phyloP scores from a whole-genome alignment of 2,888 invertebrate genomes.

The Ischnus inquisitorius region DNA sequence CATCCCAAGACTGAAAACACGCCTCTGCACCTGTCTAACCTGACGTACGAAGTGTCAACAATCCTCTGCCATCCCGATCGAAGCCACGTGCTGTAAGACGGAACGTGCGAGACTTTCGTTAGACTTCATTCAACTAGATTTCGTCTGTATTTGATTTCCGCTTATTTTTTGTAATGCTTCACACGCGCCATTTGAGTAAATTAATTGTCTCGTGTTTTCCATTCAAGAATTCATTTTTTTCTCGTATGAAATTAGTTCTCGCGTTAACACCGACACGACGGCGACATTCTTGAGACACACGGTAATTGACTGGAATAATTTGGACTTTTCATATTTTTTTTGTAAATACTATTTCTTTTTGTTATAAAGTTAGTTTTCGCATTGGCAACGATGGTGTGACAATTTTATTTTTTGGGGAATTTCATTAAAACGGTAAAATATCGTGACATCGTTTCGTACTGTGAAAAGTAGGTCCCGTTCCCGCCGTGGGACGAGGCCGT shows the following conservation, averaged over 20 bases:
- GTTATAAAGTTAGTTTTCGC: background rate
- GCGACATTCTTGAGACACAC: too few species aligned
- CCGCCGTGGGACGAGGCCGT: conserved; percentile 36
- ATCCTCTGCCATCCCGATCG: conserved; percentile 4
- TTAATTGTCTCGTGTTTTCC: background rate
- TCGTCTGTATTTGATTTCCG: background rate
- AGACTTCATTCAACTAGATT: background rate
- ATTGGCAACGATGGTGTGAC: background rate
- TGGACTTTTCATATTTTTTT: background rate
- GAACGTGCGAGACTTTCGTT: background rate
- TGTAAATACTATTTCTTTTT: background rate
- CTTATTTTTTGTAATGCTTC: background rate
- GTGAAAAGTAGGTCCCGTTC: conserved; percentile 56
- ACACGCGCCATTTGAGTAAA: background rate
- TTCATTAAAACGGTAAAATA: conserved; percentile 42
- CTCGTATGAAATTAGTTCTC: too few species aligned
- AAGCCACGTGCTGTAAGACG: conserved; percentile 12
- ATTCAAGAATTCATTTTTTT: too few species aligned
- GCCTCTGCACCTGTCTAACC: background rate
- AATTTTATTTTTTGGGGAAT: background rate
- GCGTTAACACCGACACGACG: too few species aligned
- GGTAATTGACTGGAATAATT: background rate
- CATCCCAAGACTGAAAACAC: background rate
- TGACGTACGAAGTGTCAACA: conserved; percentile 26
- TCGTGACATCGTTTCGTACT: conserved; percentile 37